These are phyloP conservation scores for Athetis lepigone DNA, from an alignment of 2,888 invertebrate species.

Conservation along the genomic window DNA sequence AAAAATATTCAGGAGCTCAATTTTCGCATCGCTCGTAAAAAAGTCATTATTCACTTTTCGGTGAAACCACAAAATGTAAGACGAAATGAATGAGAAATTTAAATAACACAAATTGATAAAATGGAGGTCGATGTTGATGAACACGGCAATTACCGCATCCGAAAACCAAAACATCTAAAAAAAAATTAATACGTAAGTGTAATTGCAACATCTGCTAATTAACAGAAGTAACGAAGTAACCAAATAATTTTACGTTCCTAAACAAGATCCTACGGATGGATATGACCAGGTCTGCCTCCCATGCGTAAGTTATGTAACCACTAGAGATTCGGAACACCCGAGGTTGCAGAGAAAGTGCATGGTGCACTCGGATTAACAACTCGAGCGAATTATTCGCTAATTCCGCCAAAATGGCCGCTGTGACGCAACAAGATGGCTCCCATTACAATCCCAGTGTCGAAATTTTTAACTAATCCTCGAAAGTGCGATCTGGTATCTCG, in stretches of 20 bases:
- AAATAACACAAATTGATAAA: conserved; percentile 20
- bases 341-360: conserved; percentile 79
- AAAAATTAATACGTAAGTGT: conserved; percentile 1
- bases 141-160: conserved; percentile 6
- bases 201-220: conserved; percentile 27
- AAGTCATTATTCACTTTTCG: conserved; percentile 49
- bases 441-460: conserved; percentile 40
- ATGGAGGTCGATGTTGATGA: conserved; percentile 27
- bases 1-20: conserved; percentile 33
- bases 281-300: conserved; percentile 47
- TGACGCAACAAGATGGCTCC: conserved; percentile 51
- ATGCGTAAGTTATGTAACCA: conserved; percentile 67
- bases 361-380: conserved; percentile 72
- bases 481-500: conserved; percentile 47
- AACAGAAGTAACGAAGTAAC: conserved; percentile 46
- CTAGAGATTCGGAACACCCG: conserved; percentile 70
- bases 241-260: conserved; percentile 54
- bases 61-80: conserved; percentile 30
- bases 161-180: conserved; percentile 11
- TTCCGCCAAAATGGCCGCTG: conserved; percentile 63
- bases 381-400: conserved; percentile 74
- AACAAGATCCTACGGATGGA: conserved; percentile 54
- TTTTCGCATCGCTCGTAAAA: conserved; percentile 45
- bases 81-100: conserved; percentile 10
- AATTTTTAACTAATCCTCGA: conserved; percentile 58